phyloP scores from a whole-genome alignment of 2,113 vertebrate species.

The Hippocampus mohnikei region DNA sequence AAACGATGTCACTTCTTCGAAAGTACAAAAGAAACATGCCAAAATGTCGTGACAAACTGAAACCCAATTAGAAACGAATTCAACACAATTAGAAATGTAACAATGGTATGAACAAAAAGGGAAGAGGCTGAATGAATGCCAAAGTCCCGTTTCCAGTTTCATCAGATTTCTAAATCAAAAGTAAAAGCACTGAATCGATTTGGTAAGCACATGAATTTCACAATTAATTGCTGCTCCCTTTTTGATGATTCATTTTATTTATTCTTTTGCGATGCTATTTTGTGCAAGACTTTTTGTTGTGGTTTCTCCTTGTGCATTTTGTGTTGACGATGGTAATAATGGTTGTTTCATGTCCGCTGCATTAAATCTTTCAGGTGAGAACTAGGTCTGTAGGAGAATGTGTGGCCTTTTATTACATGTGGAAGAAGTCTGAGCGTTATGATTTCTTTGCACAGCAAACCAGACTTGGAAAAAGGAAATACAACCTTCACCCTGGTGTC shows the following conservation, averaged over 20 bases:
- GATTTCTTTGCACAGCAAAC: slow-evolving; percentile 99
- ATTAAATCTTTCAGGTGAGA: slow-evolving; percentile 85
- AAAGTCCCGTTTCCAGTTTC: background rate
- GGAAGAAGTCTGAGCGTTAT: slow-evolving; percentile 98
- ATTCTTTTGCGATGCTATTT: background rate
- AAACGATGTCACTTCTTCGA: background rate
- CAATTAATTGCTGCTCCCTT: slow-evolving; percentile 11
- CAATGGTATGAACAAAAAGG: background rate
- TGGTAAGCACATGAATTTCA: background rate
- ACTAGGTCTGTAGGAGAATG: slow-evolving; percentile 97
- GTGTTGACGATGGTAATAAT: slow-evolving; percentile 60
- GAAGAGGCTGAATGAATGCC: background rate
- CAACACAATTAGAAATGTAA: background rate
- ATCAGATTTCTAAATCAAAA: background rate
- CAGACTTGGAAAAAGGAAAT: slow-evolving; percentile 96
- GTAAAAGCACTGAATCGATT: background rate
- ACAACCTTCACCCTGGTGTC: slow-evolving; percentile 92
- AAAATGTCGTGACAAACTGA: background rate
- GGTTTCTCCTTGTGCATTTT: slow-evolving; percentile 26
- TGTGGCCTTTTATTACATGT: slow-evolving; percentile 99
- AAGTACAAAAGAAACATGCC: too few relatives aligned
- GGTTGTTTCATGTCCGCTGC: slow-evolving; percentile 68
- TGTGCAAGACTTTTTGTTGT: background rate
- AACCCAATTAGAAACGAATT: too few relatives aligned
- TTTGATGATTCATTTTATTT: background rate